Evolutionary conservation across 2,797 vertebrate genomes (phyloP).

Genomic region (Myotis daubentonii): DNA sequence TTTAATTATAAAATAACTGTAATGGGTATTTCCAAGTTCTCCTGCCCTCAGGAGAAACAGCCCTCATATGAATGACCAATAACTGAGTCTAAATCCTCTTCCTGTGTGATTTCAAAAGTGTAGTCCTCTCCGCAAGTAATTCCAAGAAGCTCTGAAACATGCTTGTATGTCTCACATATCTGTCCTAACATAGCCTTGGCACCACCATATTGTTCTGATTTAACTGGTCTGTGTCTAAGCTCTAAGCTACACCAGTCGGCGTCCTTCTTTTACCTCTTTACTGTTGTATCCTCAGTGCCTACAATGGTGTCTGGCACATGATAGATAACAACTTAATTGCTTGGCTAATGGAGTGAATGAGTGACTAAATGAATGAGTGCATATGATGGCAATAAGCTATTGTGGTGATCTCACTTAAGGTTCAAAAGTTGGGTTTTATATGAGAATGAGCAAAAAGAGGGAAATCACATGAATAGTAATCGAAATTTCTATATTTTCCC

Average conservation of each 20-base stretch:
- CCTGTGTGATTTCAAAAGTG: conserved; percentile 35
- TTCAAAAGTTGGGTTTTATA: conserved; percentile 45
- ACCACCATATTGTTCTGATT: background rate
- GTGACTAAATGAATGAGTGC: background rate
- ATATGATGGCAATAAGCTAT: background rate
- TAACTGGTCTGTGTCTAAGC: background rate
- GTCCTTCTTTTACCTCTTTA: background rate
- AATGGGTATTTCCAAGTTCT: conserved; percentile 49
- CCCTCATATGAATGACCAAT: background rate
- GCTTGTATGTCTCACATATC: background rate
- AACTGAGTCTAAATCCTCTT: conserved; percentile 14
- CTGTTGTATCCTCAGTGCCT: background rate
- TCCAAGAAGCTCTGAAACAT: background rate
- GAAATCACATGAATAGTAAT: background rate
- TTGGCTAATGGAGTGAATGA: background rate
- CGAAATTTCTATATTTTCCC: conserved; percentile 23
- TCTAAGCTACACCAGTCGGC: background rate
- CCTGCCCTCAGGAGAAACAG: conserved; percentile 35
- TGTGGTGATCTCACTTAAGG: background rate
- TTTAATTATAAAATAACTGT: conserved; percentile 62
- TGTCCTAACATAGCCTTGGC: background rate
- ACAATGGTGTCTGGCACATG: background rate
- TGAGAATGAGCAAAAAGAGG: background rate
- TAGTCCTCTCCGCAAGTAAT: background rate
- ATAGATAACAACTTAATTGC: background rate